Percentiles rank a stretch among this genome's conserved stretches.
Evolutionary conservation across 2,797 vertebrate genomes (phyloP).

Genomic region (Manis crassicaudata): DNA sequence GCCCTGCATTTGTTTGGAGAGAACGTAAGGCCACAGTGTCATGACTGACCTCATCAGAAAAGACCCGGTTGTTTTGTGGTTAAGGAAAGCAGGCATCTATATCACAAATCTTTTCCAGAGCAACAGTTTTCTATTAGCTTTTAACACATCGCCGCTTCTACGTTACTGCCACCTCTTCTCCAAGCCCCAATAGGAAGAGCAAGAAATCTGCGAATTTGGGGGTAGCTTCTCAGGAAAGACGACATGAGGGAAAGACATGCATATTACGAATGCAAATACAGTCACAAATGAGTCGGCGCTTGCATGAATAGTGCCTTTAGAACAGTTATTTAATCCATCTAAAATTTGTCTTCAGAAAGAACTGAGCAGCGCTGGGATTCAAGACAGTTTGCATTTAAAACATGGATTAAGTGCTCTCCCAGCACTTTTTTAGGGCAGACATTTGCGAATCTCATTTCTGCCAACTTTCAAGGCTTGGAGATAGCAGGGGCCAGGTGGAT

Average conservation of each 20-base stretch:
- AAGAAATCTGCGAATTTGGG: conserved; percentile 40
- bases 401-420: conserved; percentile 48
- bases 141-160: not conserved
- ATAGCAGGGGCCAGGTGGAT: not conserved
- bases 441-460: conserved; percentile 57
- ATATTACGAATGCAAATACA: conserved; percentile 74
- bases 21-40: too few relatives aligned
- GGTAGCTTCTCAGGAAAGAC: not conserved
- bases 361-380: conserved; percentile 61
- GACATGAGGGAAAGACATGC: not conserved
- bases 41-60: not conserved
- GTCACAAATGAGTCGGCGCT: conserved; percentile 61
- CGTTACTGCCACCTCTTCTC: not conserved
- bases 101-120: not conserved
- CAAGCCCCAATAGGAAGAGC: conserved; percentile 35
- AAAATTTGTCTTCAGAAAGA: conserved; percentile 73
- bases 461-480: conserved; percentile 47
- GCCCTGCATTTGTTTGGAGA: not conserved
- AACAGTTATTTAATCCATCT: conserved; percentile 72
- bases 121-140: conserved; percentile 32
- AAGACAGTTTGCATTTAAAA: conserved; percentile 74
- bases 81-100: not conserved
- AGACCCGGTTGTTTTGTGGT: not conserved
- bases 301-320: conserved; percentile 60
- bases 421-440: not conserved